Evolutionary conservation across 2,888 invertebrate species (phyloP).

Genomic region (Drosophila merina): DNA sequence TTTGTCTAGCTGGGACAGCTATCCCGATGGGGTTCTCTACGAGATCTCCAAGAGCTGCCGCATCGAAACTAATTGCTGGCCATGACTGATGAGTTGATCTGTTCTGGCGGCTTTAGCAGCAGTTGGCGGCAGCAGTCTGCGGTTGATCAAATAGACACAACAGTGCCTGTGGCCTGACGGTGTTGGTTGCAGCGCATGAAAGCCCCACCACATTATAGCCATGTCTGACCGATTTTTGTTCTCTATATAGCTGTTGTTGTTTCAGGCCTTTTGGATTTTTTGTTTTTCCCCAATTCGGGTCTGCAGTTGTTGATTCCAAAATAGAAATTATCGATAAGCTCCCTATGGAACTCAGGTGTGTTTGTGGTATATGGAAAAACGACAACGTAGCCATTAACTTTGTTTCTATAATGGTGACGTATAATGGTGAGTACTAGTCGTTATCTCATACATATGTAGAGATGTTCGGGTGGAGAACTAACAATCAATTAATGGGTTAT

Average conservation of each 20-base stretch:
- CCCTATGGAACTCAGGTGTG: slow-evolving; percentile 17
- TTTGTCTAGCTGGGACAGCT: background rate
- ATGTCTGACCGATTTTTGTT: slow-evolving; percentile 21
- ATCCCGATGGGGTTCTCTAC: background rate
- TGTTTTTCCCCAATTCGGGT: slow-evolving; percentile 23
- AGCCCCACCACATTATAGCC: slow-evolving; percentile 22
- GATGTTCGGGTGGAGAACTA: background rate
- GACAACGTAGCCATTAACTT: slow-evolving; percentile 43
- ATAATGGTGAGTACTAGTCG: slow-evolving; percentile 34
- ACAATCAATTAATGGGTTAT: background rate
- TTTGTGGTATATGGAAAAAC: slow-evolving; percentile 3
- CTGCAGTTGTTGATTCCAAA: slow-evolving; percentile 35
- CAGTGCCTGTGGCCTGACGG: slow-evolving; percentile 21
- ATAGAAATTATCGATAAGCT: slow-evolving; percentile 67
- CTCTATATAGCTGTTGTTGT: slow-evolving; percentile 19
- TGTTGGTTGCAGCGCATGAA: slow-evolving; percentile 31
- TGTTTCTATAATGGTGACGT: slow-evolving; percentile 65
- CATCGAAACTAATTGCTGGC: slow-evolving; percentile 63
- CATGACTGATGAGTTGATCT: slow-evolving; percentile 69
- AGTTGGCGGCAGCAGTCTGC: slow-evolving; percentile 29
- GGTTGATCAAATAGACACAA: slow-evolving; percentile 52
- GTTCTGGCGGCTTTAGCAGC: slow-evolving; percentile 36
- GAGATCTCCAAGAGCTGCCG: slow-evolving; percentile 13
- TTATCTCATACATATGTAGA: slow-evolving; percentile 20
- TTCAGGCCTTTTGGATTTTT: slow-evolving; percentile 26